Percentiles rank a stretch among this genome's conserved stretches.
phyloP scores from a whole-genome alignment of 2,888 invertebrate species.

The Uloborus plumipes region DNA sequence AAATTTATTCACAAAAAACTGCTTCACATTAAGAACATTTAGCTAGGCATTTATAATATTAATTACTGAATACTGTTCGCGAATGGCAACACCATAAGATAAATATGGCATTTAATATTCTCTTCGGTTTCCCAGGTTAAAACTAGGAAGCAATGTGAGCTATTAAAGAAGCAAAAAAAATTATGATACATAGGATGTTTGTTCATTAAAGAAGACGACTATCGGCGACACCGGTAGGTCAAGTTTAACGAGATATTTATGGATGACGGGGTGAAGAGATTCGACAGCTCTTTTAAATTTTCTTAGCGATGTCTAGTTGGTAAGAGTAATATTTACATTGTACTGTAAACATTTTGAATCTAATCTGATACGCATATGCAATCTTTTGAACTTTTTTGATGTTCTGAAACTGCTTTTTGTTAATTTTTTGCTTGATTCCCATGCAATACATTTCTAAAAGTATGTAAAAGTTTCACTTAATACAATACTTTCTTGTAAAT shows the following conservation, averaged over 20 bases:
- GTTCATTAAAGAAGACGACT: slow-evolving; percentile 32
- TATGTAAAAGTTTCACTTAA: neutral
- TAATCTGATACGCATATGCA: neutral
- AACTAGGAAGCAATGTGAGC: slow-evolving; percentile 15
- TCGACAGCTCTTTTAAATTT: slow-evolving; percentile 40
- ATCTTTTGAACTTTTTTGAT: neutral
- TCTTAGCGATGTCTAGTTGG: slow-evolving; percentile 61
- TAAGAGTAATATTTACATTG: slow-evolving; percentile 15
- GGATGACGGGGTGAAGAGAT: slow-evolving; percentile 53
- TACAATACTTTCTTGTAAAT: neutral
- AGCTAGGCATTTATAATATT: neutral
- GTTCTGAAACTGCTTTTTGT: neutral
- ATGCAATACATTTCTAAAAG: neutral
- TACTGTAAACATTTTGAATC: too few relatives aligned
- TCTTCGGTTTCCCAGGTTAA: slow-evolving; percentile 1
- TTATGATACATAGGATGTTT: slow-evolving; percentile 43
- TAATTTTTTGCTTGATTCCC: too few relatives aligned
- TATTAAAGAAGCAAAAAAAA: slow-evolving; percentile 29
- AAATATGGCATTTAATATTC: slow-evolving; percentile 48
- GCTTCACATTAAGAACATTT: too few relatives aligned
- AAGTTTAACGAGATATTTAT: slow-evolving; percentile 61
- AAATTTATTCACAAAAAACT: too few relatives aligned
- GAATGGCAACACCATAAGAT: slow-evolving; percentile 33
- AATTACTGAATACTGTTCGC: neutral
- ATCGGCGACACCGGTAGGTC: slow-evolving; percentile 55